Conservation (phyloP, 2,113 vertebrate species). For the Tragelaphus imberbis region DNA sequence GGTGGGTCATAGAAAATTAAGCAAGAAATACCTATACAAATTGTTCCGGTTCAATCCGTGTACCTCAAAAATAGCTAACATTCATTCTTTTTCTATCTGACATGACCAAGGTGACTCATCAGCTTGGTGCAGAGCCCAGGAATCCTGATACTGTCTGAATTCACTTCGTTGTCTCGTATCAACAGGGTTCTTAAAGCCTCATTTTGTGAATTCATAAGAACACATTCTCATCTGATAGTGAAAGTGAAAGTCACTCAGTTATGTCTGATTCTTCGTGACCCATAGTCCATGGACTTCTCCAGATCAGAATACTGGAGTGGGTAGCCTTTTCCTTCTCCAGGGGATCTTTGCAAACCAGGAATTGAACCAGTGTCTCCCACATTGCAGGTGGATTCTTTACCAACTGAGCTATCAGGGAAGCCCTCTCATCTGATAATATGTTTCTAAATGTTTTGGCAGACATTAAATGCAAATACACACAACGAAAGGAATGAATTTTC, state of each 20-base stretch:
- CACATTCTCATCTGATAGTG: background rate
- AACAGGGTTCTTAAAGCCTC: background rate
- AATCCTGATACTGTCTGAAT: background rate
- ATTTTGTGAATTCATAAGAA: background rate
- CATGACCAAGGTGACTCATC: background rate
- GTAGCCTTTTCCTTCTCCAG: background rate
- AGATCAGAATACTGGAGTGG: background rate
- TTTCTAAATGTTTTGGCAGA: background rate
- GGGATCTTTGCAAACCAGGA: background rate
- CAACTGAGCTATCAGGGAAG: background rate
- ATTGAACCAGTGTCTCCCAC: fast-evolving
- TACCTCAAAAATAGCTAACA: background rate
- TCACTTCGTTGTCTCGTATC: background rate
- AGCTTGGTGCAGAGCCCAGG: background rate
- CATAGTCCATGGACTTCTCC: background rate
- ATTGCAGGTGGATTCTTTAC: background rate
- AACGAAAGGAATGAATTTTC: background rate
- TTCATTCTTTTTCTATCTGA: background rate
- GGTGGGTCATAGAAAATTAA: background rate
- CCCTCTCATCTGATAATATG: background rate
- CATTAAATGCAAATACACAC: background rate
- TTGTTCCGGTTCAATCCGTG: background rate
- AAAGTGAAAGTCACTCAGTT: background rate
- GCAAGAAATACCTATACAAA: background rate
- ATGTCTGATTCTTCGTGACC: background rate